Evolutionary conservation across 92 coral and sea anemone genomes (phyloP), one percentile per base, ranked within the genome.

Genomic region (Palythoa grandiflora): DNA sequence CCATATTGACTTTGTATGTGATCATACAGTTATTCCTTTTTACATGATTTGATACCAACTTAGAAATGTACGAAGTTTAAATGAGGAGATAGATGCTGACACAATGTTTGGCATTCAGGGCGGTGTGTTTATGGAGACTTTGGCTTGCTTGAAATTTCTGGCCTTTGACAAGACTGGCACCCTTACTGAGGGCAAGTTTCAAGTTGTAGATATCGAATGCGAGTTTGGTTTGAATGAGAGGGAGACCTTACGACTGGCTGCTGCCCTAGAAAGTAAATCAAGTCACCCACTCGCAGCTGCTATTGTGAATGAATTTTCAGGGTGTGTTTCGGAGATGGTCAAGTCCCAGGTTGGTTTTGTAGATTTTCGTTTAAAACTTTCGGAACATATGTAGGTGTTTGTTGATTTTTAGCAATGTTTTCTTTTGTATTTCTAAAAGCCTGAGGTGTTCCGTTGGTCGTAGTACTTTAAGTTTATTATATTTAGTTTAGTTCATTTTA

Each of bases 101-200:
- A 15, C 21, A 3, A 10, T 47, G 40, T 44, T 65, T 68, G 11
- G 7, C 55, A n/a, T 1, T 65, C 47, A 81, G 92, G 98, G 98
- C 38, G 99, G 98, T 35, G 96, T 81, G 83, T 91, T 90, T 78
- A 87, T 97, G 78, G 99, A 97, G 80, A 96, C 96, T 9, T 90
- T 97, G 3, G 94, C 96, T 3, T 92, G 91, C 79, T 65, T 97
- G n/a, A n/a, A 91, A 54, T 86, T 88, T 40, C 89, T 97, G 40
- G 98, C 98, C 14, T 97, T 97, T 89, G 99, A 97, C 86, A 97
- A 97, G 92, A 97, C 99, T 10, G 99, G 99, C 16, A 97, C 99
- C 5, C 73, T 97, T 50, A 97, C 99, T 11, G 98, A 97, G 88
- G 99, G 98, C 28, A 96, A 94, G 88, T 94, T 96, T 68, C 97